Conservation (phyloP, 2,113 vertebrate genomes). For the Leuciscus idus region DNA sequence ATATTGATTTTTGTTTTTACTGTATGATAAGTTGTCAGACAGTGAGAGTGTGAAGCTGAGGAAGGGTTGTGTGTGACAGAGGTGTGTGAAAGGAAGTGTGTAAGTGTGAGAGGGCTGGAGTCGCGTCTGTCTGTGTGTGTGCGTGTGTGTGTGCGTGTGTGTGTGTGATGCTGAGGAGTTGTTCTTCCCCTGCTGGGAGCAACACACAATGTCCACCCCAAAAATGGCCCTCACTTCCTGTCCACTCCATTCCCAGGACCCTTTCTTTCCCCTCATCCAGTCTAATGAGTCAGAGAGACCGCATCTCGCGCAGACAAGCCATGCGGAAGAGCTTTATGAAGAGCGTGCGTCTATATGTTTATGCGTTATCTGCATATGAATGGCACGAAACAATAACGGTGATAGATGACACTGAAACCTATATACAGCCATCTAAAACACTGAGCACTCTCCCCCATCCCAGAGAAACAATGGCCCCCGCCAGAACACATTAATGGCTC, state of each 20-base stretch:
- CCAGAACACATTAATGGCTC: slow-evolving; percentile 48
- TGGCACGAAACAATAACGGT: slow-evolving; percentile 12
- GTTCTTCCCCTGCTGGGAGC: slow-evolving; percentile 66
- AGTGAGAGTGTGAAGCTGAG: neutral
- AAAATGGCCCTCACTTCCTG: slow-evolving; percentile 75
- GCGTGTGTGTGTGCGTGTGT: neutral
- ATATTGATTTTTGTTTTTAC: neutral
- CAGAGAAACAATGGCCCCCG: slow-evolving; percentile 45
- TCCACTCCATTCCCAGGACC: slow-evolving; percentile 61
- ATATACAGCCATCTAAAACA: slow-evolving; percentile 37
- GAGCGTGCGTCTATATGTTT: slow-evolving; percentile 40
- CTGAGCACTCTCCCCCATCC: slow-evolving; percentile 47
- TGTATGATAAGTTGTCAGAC: neutral
- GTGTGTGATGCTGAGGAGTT: slow-evolving; percentile 56
- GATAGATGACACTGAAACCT: slow-evolving; percentile 32
- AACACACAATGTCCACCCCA: slow-evolving; percentile 71
- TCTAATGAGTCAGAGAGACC: slow-evolving; percentile 31
- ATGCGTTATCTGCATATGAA: slow-evolving; percentile 29
- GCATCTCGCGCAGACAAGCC: slow-evolving; percentile 46
- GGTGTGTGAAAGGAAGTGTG: slow-evolving; percentile 44
- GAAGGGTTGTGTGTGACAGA: slow-evolving; percentile 8
- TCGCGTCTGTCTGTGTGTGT: slow-evolving; percentile 5
- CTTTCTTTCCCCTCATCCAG: slow-evolving; percentile 60
- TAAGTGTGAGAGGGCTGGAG: slow-evolving; percentile 17
- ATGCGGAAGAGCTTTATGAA: slow-evolving; percentile 66